Base-by-base conservation (phyloP, 2,888 invertebrate species). In the Dryomyza anilis region DNA sequence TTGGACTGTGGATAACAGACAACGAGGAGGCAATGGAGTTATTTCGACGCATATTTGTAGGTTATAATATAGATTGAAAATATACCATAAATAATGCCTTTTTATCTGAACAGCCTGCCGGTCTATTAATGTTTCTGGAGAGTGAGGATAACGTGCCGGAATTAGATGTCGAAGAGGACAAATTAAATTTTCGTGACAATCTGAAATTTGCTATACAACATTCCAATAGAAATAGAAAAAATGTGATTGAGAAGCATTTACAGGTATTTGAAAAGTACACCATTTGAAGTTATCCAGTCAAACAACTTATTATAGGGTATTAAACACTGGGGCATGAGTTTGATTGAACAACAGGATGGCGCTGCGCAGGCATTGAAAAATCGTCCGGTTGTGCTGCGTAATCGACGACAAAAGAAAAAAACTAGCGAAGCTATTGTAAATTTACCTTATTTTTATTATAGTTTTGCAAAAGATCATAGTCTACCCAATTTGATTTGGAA, bases 401-500 rank as follows among this genome's bases (percentile, higher is more conserved):
- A 96, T 75, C 87, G 98, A 6, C 86, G 99, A 23, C 95, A 84
- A 46, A 81, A 82, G 61, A 84, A 84, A 72, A 83, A 83, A 68
- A 79, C 75, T 19, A 73, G 75, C 1, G 84, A 84, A 21, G 70
- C 72, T 14, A 71, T 83, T 60, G 72, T 83, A 19, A 84, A 84
- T 75, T 74, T 84, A 94, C 88, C 90, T 58, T 86, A 95, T 71
- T 98, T 99, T 85, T 98, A 96, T 85, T 95, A 94, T 84, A 93
- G 95, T 84, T 99, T 99, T 84, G 89, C 89, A 78, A 89, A 89
- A 78, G 97, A 99, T 85, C 98, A 98, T 81, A 91, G 94, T 64
- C 88, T 95, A 81, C 95, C 98, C 0, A 97, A 98, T 85, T 87
- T 99, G 45, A 96, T 99, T 77, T 99, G 99, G 99, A 99, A 99